These are phyloP conservation scores for Scomber colias DNA, from an alignment of 2,113 vertebrate species.

Conservation along the genomic window DNA sequence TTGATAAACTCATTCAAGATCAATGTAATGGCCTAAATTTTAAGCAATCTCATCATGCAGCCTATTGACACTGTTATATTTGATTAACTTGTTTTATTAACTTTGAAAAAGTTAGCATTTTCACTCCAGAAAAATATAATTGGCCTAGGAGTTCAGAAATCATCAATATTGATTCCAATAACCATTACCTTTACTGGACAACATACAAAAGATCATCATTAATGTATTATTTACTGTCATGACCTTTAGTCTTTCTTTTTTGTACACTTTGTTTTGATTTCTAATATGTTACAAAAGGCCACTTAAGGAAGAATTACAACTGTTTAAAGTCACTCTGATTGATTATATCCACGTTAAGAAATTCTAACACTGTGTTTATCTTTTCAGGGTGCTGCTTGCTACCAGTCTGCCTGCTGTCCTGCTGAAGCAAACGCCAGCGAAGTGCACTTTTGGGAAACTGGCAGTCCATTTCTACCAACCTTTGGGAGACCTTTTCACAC, in stretches of 20 bases:
- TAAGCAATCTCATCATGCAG: background rate
- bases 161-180: background rate
- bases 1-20: conserved; percentile 15
- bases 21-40: background rate
- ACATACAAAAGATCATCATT: background rate
- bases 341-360: conserved; percentile 3
- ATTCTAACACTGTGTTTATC: conserved; percentile 38
- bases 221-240: background rate
- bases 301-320: background rate
- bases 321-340: background rate
- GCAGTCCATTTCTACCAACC: conserved; percentile 35
- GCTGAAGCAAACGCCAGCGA: conserved; percentile 44
- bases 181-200: conserved; percentile 8
- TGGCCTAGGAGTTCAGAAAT: background rate
- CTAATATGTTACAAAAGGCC: background rate
- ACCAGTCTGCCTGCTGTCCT: conserved; percentile 26
- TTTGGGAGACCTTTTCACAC: conserved; percentile 47
- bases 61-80: background rate
- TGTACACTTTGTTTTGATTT: too few relatives aligned
- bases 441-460: conserved; percentile 30
- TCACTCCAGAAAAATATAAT: background rate
- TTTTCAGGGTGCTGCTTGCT: conserved; percentile 53
- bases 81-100: background rate
- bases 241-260: background rate
- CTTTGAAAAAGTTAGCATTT: background rate